Evolutionary conservation across 1,140 invertebrate genomes (phyloP).

Genomic region (Cephus cinctus): DNA sequence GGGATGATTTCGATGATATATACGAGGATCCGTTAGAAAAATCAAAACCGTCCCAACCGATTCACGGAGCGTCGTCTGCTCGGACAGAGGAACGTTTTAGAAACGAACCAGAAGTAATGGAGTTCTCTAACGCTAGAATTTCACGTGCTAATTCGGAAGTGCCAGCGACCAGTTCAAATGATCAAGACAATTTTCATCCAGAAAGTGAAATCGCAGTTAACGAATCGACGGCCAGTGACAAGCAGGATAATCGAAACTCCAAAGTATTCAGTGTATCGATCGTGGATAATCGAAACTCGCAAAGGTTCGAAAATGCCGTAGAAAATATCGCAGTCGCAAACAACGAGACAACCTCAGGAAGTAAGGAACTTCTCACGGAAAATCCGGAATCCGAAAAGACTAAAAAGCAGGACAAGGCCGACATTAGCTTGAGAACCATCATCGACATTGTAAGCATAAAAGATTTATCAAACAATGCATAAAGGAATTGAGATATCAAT

Average conservation of each 20-base stretch:
- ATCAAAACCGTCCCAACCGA: background rate
- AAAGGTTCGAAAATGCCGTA: background rate
- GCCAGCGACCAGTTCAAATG: background rate
- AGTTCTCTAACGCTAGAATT: slow-evolving; percentile 1
- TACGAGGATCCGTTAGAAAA: slow-evolving; percentile 1
- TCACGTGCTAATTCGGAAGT: background rate
- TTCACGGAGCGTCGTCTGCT: background rate
- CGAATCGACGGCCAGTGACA: background rate
- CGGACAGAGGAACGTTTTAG: background rate
- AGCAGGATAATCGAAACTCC: background rate
- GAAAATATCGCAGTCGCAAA: background rate
- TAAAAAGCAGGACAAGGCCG: background rate
- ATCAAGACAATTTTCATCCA: too few species aligned
- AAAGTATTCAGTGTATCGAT: background rate
- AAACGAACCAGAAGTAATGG: slow-evolving; percentile 1
- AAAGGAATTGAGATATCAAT: too few species aligned
- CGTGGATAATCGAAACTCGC: background rate
- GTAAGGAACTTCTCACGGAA: background rate
- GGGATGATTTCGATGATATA: background rate
- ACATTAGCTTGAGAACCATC: background rate
- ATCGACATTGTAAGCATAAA: slow-evolving; percentile 1
- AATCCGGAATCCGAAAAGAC: background rate
- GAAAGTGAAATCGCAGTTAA: background rate
- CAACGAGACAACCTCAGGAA: background rate
- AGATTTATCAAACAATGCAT: too few species aligned